Evolutionary conservation across 2,113 vertebrate genomes (phyloP).

Genomic region (Hemibagrus wyckioides): DNA sequence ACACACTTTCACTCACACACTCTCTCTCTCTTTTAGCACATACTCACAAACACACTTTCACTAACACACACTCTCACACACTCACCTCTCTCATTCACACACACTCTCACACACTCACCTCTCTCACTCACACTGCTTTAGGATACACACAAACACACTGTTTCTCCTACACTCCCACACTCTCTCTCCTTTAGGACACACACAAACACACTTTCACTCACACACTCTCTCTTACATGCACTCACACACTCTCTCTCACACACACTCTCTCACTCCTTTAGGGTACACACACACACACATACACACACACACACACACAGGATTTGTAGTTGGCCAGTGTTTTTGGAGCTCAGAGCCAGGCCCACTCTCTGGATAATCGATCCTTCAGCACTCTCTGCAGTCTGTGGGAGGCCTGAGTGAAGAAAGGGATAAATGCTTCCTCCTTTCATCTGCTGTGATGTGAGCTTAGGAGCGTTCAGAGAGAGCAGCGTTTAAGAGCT

Average conservation of each 20-base stretch:
- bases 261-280: background rate
- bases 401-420: conserved; percentile 5
- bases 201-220: background rate
- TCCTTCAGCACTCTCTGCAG: background rate
- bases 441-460: conserved; percentile 34
- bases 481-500: conserved; percentile 28
- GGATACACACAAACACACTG: too few relatives aligned
- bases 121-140: too few relatives aligned
- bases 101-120: too few relatives aligned
- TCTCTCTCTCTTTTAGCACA: too few relatives aligned
- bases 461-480: background rate
- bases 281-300: too few relatives aligned
- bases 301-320: background rate
- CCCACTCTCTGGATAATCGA: conserved; percentile 14
- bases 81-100: too few relatives aligned
- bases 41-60: too few relatives aligned
- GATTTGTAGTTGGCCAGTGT: background rate
- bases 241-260: background rate
- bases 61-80: too few relatives aligned
- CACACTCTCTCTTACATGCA: background rate
- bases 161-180: too few relatives aligned
- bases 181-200: too few relatives aligned
- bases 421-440: conserved; percentile 24
- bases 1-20: too few relatives aligned
- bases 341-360: background rate